These are phyloP conservation scores for Gallinago solitaria DNA, from an alignment of 2,797 vertebrate genomes.

Conservation along the genomic window DNA sequence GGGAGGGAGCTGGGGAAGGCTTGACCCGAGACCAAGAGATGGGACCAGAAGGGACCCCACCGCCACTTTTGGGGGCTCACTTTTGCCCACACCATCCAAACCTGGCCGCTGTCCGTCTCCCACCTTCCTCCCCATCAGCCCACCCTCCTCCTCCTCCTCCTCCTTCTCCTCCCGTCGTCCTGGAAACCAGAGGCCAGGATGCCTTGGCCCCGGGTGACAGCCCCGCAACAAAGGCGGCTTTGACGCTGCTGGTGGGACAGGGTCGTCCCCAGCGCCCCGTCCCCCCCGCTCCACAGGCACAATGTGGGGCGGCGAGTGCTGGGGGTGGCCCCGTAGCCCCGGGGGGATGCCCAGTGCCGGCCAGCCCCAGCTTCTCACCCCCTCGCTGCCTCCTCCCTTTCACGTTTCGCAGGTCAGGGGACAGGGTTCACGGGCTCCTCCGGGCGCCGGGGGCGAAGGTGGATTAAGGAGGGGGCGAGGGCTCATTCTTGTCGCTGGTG, in stretches of 20 bases:
- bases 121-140: constrained; percentile 16
- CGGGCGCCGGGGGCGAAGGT: not conserved
- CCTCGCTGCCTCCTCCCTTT: not conserved
- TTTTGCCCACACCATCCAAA: not conserved
- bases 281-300: not conserved
- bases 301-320: not conserved
- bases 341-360: not conserved
- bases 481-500: constrained; percentile 43
- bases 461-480: constrained; percentile 17
- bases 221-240: constrained; percentile 58
- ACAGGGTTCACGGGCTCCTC: constrained; percentile 60
- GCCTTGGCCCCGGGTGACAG: constrained; percentile 43
- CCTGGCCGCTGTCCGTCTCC: not conserved
- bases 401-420: constrained; percentile 1
- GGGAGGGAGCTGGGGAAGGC: not conserved
- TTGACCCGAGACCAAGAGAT: not conserved
- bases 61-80: fast-evolving
- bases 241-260: constrained; percentile 16
- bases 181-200: constrained; percentile 60
- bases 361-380: not conserved
- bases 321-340: constrained; percentile 35
- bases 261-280: not conserved
- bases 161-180: not conserved
- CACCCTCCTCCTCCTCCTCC: constrained; percentile 4
- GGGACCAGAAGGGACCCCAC: not conserved